Evolutionary conservation across 2,113 vertebrate genomes (phyloP), one percentile per base, ranked within the genome.

Genomic region (Prochilodus magdalenae): DNA sequence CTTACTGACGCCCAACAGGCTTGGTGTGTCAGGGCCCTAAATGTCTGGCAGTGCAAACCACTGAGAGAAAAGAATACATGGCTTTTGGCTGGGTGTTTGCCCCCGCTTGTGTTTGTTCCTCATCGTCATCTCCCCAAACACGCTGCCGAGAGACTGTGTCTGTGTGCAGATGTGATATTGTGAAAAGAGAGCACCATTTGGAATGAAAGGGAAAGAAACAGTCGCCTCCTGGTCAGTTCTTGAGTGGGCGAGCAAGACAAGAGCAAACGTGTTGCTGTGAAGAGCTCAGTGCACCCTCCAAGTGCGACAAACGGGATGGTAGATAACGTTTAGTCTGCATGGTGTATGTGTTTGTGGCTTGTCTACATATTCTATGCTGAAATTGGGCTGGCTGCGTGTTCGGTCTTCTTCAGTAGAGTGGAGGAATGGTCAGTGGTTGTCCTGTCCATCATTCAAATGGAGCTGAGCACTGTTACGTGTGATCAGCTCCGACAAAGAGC

Each of bases 101-200:
- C 71, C 75, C 83, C 84, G 79, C 87, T 65, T 77, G 36, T 77
- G 36, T 75, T 73, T 57, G 82, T 62, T 26, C 36, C 47, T 83
- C 75, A 57, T 36, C 86, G 66, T 79, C 75, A 78, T 86, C 77
- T 72, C 36, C 55, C 51, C 73, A 84, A 83, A n/a, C 33, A 40
- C 22, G n/a, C 22, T 20, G 3, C 11, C 24, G 66, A 70, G 22
- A 44, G 53, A 53, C 26, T 60, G 51, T 79, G 27, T 26, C 76
- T 83, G 75, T 65, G 80, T 85, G 67, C 88, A 88, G 88, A 80
- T 76, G 82, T 81, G 81, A 77, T 33, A 77, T 75, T 78, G 65
- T 80, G 79, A 86, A 87, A 80, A 84, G 82, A 93, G 87, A 95
- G 93, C 94, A 94, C 93, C 94, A 91, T 93, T 92, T 91, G 89